Conservation (phyloP, 2,797 vertebrate genomes). For the Sebastes diploproa region DNA sequence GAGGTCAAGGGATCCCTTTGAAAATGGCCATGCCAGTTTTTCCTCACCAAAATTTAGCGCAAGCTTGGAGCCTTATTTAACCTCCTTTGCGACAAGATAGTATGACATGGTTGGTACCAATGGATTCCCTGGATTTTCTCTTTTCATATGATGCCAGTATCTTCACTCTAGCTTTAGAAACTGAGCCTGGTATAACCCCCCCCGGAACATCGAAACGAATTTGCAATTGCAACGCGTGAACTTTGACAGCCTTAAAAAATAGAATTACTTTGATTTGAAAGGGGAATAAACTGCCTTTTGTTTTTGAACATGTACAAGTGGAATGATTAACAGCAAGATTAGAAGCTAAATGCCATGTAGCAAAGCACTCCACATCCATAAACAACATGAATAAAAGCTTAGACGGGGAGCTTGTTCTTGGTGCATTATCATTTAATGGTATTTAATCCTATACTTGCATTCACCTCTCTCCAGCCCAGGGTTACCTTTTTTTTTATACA, state of each 20-base stretch:
- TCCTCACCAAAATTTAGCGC: no score
- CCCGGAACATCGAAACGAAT: no score
- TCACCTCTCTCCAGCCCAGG: not conserved
- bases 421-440: conserved; percentile 42
- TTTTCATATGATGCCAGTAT: not conserved
- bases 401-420: conserved; percentile 16
- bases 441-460: conserved; percentile 37
- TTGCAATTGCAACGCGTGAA: no score
- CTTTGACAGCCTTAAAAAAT: not conserved
- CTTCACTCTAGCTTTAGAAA: no score
- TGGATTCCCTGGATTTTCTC: no score
- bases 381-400: conserved; percentile 49
- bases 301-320: conserved; percentile 63
- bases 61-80: no score
- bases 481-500: not conserved
- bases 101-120: no score
- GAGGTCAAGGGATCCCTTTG: no score
- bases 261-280: conserved; percentile 56
- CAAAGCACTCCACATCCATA: conserved; percentile 23
- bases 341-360: conserved; percentile 44
- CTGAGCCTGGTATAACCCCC: no score
- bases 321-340: conserved; percentile 61
- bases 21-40: no score
- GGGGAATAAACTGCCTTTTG: conserved; percentile 33
- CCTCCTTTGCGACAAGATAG: no score